Conservation (phyloP, 2,888 invertebrate species). For the Cephus nigrinus region DNA sequence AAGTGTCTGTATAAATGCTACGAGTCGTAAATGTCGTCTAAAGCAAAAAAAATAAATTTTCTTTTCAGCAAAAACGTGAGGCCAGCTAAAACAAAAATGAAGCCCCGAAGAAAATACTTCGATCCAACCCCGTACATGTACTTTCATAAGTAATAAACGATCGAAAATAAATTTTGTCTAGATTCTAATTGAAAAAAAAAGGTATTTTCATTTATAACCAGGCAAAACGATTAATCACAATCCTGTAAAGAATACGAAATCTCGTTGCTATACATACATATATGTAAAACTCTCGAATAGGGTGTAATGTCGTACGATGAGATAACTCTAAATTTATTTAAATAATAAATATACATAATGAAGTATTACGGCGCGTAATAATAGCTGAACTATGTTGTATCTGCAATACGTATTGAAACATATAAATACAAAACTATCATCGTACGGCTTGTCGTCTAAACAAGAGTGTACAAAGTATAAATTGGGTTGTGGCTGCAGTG, state of each 20-base stretch:
- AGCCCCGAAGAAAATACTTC: too few relatives aligned
- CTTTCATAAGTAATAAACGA: too few relatives aligned
- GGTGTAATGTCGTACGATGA: conserved; percentile 3
- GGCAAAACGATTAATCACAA: conserved; percentile 1
- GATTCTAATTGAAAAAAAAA: too few relatives aligned
- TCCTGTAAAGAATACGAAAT: conserved; percentile 9
- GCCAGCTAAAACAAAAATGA: too few relatives aligned
- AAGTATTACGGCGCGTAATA: conserved; percentile 26
- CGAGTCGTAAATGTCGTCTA: too few relatives aligned
- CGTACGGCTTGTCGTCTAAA: conserved; percentile 30
- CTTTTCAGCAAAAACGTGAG: too few relatives aligned
- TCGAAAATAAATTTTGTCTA: too few relatives aligned
- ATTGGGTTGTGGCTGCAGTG: conserved; percentile 25
- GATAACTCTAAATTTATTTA: conserved; percentile 25
- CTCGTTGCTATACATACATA: background rate
- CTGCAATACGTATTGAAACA: conserved; percentile 17
- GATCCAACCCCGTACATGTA: too few relatives aligned
- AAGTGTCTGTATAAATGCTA: too few relatives aligned
- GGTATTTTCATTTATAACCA: background rate
- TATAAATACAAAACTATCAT: conserved; percentile 44
- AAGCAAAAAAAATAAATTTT: too few relatives aligned
- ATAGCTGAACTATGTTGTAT: conserved; percentile 12
- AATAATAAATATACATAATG: conserved; percentile 42
- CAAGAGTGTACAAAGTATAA: conserved; percentile 49
- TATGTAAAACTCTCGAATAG: background rate